These are phyloP conservation scores for Cherax quadricarinatus DNA, from an alignment of 1,140 invertebrate species.

Conservation along the genomic window DNA sequence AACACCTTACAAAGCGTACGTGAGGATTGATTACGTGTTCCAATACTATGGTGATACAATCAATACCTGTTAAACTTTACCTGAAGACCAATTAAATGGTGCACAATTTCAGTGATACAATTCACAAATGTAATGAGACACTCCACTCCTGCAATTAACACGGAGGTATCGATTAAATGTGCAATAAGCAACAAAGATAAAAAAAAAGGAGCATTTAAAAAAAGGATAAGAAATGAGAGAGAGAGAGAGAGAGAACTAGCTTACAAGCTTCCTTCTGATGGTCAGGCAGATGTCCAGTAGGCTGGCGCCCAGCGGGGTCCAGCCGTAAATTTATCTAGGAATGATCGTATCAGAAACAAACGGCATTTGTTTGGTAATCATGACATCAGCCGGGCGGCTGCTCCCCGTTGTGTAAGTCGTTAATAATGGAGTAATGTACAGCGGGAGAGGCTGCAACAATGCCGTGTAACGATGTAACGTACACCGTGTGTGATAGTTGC, in stretches of 20 bases:
- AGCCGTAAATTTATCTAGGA: background rate
- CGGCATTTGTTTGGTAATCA: slow-evolving; percentile 7
- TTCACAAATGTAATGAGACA: too few relatives aligned
- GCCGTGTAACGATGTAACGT: background rate
- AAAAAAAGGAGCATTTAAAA: background rate
- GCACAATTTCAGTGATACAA: too few relatives aligned
- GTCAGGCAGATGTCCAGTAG: background rate
- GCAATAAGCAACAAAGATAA: background rate
- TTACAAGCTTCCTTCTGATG: background rate
- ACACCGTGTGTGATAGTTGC: background rate
- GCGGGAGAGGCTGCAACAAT: background rate
- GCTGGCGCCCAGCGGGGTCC: background rate
- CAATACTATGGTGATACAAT: too few relatives aligned
- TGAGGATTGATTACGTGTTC: too few relatives aligned
- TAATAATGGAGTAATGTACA: slow-evolving; percentile 7
- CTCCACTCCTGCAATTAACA: background rate
- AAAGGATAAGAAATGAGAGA: slow-evolving; percentile 18
- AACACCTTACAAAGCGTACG: too few relatives aligned
- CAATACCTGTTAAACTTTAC: too few relatives aligned
- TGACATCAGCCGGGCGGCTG: background rate
- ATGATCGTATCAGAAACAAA: slow-evolving; percentile 12
- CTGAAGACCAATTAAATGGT: too few relatives aligned
- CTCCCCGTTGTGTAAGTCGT: background rate
- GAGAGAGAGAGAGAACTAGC: slow-evolving; percentile 24
- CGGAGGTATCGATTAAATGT: background rate